These are phyloP conservation scores for Onychorhynchus coronatus DNA, from an alignment of 2,113 vertebrate species.

Conservation along the genomic window DNA sequence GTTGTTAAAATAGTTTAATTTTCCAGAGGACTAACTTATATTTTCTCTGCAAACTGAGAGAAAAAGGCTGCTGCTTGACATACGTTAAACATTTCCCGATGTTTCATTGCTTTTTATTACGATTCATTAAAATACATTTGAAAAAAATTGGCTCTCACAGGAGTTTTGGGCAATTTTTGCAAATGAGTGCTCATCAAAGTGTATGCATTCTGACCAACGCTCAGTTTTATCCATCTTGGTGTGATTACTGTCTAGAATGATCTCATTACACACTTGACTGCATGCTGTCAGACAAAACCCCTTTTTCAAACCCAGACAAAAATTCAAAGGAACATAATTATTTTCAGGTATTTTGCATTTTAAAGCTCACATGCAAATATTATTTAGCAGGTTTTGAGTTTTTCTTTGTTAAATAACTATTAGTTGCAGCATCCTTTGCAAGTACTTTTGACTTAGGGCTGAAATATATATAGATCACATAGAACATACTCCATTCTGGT, in stretches of 20 bases:
- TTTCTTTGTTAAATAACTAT: not conserved
- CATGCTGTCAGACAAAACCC: constrained; percentile 15
- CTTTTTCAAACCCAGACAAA: constrained; percentile 19
- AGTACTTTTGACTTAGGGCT: not conserved
- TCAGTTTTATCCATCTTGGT: not conserved
- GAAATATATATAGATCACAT: not conserved
- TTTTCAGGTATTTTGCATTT: not conserved
- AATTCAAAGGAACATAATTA: not conserved
- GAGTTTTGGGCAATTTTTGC: constrained; percentile 4
- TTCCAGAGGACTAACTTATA: not conserved
- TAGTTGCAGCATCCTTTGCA: not conserved
- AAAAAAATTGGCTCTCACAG: not conserved
- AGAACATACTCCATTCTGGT: not conserved
- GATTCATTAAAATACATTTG: not conserved
- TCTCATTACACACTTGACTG: constrained; percentile 34
- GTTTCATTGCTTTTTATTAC: not conserved
- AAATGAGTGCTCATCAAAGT: not conserved
- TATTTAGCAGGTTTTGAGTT: not conserved
- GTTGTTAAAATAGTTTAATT: not conserved
- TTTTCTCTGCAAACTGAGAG: not conserved
- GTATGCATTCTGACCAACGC: not conserved
- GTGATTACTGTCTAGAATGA: constrained; percentile 4
- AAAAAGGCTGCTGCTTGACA: not conserved
- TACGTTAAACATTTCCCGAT: not conserved
- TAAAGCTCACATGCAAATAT: not conserved